phyloP scores from a whole-genome alignment of 2,797 vertebrate genomes.

The Acrossocheilus wenchowensis region DNA sequence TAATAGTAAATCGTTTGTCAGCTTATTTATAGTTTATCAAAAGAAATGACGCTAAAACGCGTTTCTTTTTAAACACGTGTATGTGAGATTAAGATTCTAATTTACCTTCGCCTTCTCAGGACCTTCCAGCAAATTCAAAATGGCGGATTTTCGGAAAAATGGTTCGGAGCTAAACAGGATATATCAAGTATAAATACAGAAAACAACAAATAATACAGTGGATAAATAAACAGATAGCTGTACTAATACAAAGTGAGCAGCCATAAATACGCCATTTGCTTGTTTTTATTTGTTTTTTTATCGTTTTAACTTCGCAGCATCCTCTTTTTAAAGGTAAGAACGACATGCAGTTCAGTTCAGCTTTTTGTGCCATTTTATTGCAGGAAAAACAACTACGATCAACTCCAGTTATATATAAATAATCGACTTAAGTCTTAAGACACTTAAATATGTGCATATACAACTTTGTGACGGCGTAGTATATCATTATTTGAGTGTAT shows the following conservation, averaged over 20 bases:
- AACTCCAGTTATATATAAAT: neutral
- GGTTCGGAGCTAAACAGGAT: conserved; percentile 62
- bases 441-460: neutral
- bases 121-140: conserved; percentile 72
- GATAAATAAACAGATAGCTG: conserved; percentile 59
- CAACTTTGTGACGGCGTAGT: neutral
- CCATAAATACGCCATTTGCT: conserved; percentile 52
- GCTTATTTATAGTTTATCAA: neutral
- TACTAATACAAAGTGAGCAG: conserved; percentile 36
- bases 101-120: conserved; percentile 28
- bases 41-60: neutral
- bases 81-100: neutral
- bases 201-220: conserved; percentile 41
- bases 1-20: neutral
- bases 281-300: conserved; percentile 35
- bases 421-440: neutral
- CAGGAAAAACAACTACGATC: conserved; percentile 48
- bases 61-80: neutral
- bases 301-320: conserved; percentile 44
- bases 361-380: conserved; percentile 32
- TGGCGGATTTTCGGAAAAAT: conserved; percentile 80
- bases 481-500: neutral
- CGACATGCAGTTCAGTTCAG: conserved; percentile 65
- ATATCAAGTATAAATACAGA: conserved; percentile 60
- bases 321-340: conserved; percentile 75